Base-by-base conservation (phyloP, 2,888 invertebrate genomes). In the Carpatolechia fugitivella region DNA sequence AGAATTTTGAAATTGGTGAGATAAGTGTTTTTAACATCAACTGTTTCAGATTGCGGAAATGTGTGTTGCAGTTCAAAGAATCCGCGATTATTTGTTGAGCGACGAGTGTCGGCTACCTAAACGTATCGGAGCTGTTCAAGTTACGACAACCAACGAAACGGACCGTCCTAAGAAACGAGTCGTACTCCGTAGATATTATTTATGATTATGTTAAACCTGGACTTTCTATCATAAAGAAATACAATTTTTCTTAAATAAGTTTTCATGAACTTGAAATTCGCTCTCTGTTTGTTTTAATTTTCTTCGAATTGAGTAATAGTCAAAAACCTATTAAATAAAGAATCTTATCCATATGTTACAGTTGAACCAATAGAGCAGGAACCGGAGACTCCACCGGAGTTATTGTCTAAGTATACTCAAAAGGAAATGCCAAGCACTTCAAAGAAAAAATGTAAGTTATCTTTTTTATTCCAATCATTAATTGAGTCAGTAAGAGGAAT, bases 31-130 rank as follows among this genome's bases (percentile, higher is more conserved):
- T 8, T 40, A 14, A 40, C 16, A 14, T 16, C n/a, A 1, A 14
- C n/a, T 29, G 8, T 38, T 38, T 10, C 54, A 90, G 90, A 82
- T 87, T 60, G 89, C 90, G 50, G 90, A 90, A 76, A 80, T 88
- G 82, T 79, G 79, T 31, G 90, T 90, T 24, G 90, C 89, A 0
- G 74, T 89, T 35, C 82, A 87, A 62, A 80, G 90, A 56, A 86
- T 90, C 51, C 76, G 85, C 33, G 80, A 88, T 50, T 90, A 85
- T 60, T 71, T 89, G 56, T 57, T 88, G 46, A 83, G 76, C 55
- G 86, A 89, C 58, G 83, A 88, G 58, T 88, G 85, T 60, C 66
- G 67, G 7, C 60, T 88, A 13, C 80, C 85, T 3, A 62, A 66
- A 0, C 74, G 78, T 57, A 1, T 44, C 65, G 57, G 18, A 13